A percentile compares a stretch with the other conserved stretches of the same genome.
Conservation (phyloP, 2,888 invertebrate genomes). For the Hyposoter dolosus region DNA sequence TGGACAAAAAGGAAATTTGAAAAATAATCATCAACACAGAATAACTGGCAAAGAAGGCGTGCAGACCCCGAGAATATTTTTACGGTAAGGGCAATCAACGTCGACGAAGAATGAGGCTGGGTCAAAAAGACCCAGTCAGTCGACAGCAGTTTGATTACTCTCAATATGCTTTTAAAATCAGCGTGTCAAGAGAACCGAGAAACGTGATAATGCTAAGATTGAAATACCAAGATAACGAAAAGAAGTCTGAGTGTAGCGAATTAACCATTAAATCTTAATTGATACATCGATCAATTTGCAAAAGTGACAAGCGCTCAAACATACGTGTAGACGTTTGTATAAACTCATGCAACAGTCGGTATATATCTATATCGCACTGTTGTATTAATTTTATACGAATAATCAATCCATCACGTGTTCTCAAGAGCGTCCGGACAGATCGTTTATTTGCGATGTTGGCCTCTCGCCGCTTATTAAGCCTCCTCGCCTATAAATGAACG, state of each 20-base stretch:
- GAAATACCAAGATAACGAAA: constrained; percentile 23
- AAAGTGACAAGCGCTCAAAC: constrained; percentile 13
- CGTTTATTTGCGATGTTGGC: constrained; percentile 54
- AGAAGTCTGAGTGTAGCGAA: constrained; percentile 19
- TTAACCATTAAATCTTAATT: constrained; percentile 59
- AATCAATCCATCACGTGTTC: constrained; percentile 57
- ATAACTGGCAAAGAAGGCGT: too few relatives aligned
- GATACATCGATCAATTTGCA: constrained; percentile 63
- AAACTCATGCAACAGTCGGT: neutral
- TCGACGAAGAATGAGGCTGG: too few relatives aligned
- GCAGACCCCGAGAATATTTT: too few relatives aligned
- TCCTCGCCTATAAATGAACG: constrained; percentile 20
- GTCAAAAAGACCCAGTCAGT: too few relatives aligned
- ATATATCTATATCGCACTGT: neutral
- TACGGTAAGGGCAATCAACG: too few relatives aligned
- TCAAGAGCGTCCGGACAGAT: constrained; percentile 32
- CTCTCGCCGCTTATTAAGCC: constrained; percentile 52
- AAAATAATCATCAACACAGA: neutral
- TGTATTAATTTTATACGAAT: constrained; percentile 54
- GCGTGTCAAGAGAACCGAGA: neutral
- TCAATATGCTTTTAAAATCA: too few relatives aligned
- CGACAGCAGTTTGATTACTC: neutral
- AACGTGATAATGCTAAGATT: constrained; percentile 3
- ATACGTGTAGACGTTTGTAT: neutral
- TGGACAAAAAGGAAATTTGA: neutral